Evolutionary conservation across 1,140 invertebrate species (phyloP), one percentile per base, ranked within the genome.

Genomic region (Elymnias hypermnestra): DNA sequence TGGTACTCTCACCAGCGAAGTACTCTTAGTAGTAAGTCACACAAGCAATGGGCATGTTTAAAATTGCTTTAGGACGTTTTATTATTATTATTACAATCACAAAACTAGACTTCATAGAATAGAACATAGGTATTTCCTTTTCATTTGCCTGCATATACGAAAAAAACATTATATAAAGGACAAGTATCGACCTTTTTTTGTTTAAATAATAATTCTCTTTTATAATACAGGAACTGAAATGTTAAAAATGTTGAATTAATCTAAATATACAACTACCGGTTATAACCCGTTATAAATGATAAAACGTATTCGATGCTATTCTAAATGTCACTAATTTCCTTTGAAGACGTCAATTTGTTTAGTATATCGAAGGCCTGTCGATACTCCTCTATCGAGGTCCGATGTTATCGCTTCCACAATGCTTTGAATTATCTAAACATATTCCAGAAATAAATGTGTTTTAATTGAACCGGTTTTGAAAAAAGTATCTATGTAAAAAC

Each of bases 271-370:
- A 33, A 33, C 13, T 33, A 33, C 29, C 29, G 29, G 14, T 33
- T 33, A 15, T 15, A 33, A 13, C 14, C 29, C 10, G 13, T 33
- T 33, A 33, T 14, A n/a, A 33, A 33, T 33, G 29, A 33, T 33
- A 33, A 33, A 33, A 15, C 29, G 14, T 33, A 15, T 33, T 41
- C 29, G 18, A 35, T 29, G 19, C 19, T 22, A 33, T 44, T 44
- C 41, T 23, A 44, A 44, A 44, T 44, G 41, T 44, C 41, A 44
- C 21, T n/a, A 25, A 21, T 44, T 44, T 31, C 31, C 29, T 29
- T 35, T 44, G 39, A 28, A 31, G 12, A 44, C 41, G 41, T 44
- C 39, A 42, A 42, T 44, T 44, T 35, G 31, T 35, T 33, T 44
- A 7, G 28, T 44, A 19, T 35, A 44, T 44, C 31, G 41, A 19